Evolutionary conservation across 1,140 invertebrate species (phyloP), one percentile per base, ranked within the genome.

Genomic region (Spodoptera litura): DNA sequence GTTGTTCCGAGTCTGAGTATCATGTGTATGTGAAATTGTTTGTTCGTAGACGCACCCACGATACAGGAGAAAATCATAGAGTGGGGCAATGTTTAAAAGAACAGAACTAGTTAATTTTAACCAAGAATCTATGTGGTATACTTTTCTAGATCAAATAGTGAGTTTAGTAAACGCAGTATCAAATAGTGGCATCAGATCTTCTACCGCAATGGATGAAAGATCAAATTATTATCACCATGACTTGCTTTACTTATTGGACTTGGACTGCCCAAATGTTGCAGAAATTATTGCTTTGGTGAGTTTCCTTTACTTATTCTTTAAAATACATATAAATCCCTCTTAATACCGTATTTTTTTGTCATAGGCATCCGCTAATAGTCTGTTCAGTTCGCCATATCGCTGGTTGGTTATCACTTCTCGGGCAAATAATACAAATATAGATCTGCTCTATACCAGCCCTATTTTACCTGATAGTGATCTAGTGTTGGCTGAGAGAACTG

Each of bases 381-480:
- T 83, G 0, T 84, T 90, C 27, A 70, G 82, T 20, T 77, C 55
- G 13, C 91, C 89, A 11, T 89, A 89, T 55, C 86, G 91, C 2
- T 93, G 91, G 91, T 56, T 93, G 51, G 85, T 83, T 2, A 52
- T 76, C 73, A 8, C 68, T 71, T 12, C 49, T 25, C 84, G 73
- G 66, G n/a, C 66, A 25, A 64, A 55, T 12, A 61, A 55, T 4
- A 8, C 75, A 10, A 72, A 62, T 2, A 64, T 53, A 25, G 62
- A 44, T 44, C 52, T 15, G 27, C 38, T 62, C 58, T 88, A 11
- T 79, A 73, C 61, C 8, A 61, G 86, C 13, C 82, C 85, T 13
- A 51, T 92, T n/a, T 77, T 90, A 1, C 62, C 84, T 35, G 85
- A 89, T 27, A 90, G 89, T 38, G 92, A 93, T 27, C 82, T 93